Conservation (phyloP, 2,888 invertebrate genomes). For the Agriopis leucophaearia region DNA sequence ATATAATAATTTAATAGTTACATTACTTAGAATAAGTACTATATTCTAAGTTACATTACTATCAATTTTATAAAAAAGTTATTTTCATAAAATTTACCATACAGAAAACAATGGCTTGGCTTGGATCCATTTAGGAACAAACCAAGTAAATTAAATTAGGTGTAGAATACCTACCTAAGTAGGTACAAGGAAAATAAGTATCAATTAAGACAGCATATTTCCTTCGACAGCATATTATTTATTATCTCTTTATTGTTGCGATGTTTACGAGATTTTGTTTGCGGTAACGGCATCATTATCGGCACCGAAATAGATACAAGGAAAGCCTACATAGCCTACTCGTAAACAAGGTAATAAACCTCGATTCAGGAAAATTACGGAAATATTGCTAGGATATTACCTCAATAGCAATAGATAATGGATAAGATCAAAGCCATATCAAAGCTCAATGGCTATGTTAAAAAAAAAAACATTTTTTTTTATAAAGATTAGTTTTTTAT, state of each 20-base stretch:
- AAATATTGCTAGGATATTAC: not conserved
- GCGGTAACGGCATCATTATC: conserved; percentile 26
- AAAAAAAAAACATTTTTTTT: not conserved
- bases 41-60: too few relatives aligned
- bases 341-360: conserved; percentile 30
- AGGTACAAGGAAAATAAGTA: conserved; percentile 1
- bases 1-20: too few relatives aligned
- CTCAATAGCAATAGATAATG: not conserved
- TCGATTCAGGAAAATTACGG: conserved; percentile 11
- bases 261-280: conserved; percentile 21
- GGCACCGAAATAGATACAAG: conserved; percentile 26
- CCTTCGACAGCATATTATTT: too few relatives aligned
- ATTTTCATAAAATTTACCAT: too few relatives aligned
- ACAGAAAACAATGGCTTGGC: too few relatives aligned
- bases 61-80: too few relatives aligned
- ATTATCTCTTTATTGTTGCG: conserved; percentile 26
- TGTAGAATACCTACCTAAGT: not conserved
- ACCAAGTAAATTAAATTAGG: too few relatives aligned
- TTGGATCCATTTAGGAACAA: too few relatives aligned
- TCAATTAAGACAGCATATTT: not conserved
- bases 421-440: not conserved
- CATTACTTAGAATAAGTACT: too few relatives aligned
- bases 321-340: conserved; percentile 18
- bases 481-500: too few relatives aligned
- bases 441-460: not conserved